Percentiles rank a stretch among this genome's conserved stretches.
Evolutionary conservation across 2,888 invertebrate species (phyloP).

Genomic region (Phymatocera aterrima): DNA sequence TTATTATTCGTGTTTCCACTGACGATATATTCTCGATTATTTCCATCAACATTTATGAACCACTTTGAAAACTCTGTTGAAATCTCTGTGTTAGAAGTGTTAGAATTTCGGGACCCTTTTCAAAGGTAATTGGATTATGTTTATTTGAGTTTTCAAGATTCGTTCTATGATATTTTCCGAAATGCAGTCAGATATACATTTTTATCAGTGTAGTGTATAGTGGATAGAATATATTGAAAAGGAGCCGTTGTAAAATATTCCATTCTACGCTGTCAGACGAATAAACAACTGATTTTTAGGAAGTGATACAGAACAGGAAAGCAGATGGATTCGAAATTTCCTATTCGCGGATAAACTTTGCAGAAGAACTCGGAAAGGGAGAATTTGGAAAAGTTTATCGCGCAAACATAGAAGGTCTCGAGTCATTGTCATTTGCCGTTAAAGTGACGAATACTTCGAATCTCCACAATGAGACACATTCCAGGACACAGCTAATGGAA

Average conservation of each 20-base stretch:
- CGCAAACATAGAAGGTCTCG: conserved; percentile 77
- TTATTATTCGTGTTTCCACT: neutral
- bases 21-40: neutral
- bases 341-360: conserved; percentile 76
- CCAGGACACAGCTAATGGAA: conserved; percentile 81
- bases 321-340: conserved; percentile 76
- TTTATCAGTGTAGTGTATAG: too few species aligned
- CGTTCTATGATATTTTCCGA: too few species aligned
- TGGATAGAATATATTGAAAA: too few species aligned
- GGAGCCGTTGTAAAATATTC: too few species aligned
- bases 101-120: too few species aligned
- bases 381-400: conserved; percentile 86
- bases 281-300: conserved; percentile 52
- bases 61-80: neutral
- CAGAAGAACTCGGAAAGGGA: conserved; percentile 82
- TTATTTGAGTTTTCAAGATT: too few species aligned
- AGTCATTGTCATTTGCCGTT: conserved; percentile 61
- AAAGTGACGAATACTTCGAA: conserved; percentile 67
- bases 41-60: neutral
- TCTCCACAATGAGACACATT: conserved; percentile 65
- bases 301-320: conserved; percentile 51
- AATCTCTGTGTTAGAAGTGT: too few species aligned
- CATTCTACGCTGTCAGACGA: too few species aligned
- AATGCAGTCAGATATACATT: too few species aligned
- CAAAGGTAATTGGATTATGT: too few species aligned